Conservation (phyloP, 2,113 vertebrate genomes). For the Dolichotis patagonum region DNA sequence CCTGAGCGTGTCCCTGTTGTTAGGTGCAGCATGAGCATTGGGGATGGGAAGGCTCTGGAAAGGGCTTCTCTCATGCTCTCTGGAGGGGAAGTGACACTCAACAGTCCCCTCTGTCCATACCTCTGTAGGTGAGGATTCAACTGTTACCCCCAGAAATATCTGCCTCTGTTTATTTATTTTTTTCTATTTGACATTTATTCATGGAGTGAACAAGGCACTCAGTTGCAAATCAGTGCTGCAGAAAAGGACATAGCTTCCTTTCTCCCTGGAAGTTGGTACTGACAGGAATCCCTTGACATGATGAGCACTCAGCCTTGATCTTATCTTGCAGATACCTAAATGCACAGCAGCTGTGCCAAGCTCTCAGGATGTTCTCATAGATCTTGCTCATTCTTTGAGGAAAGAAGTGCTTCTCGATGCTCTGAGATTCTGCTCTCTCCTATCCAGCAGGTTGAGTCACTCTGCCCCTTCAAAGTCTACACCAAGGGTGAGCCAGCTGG, state of each 20-base stretch:
- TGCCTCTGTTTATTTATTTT: background rate
- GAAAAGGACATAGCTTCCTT: background rate
- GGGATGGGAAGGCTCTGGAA: background rate
- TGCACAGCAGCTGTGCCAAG: background rate
- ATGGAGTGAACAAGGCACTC: background rate
- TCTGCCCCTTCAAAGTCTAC: background rate
- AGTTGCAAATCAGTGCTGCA: background rate
- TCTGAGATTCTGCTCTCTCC: background rate
- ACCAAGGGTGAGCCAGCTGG: too few species aligned
- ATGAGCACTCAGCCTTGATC: background rate
- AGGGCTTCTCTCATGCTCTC: background rate
- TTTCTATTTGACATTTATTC: background rate
- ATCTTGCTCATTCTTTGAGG: background rate
- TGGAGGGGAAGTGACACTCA: background rate
- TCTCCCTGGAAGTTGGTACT: background rate
- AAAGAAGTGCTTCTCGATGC: background rate
- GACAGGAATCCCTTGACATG: background rate
- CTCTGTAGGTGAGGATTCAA: background rate
- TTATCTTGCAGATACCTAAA: background rate
- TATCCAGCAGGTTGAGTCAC: background rate
- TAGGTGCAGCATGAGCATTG: background rate
- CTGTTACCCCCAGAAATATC: background rate
- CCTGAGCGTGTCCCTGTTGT: background rate
- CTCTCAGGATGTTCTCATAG: background rate
- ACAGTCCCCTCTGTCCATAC: background rate